phyloP scores from a whole-genome alignment of 2,113 vertebrate species.

The Blennius ocellaris region DNA sequence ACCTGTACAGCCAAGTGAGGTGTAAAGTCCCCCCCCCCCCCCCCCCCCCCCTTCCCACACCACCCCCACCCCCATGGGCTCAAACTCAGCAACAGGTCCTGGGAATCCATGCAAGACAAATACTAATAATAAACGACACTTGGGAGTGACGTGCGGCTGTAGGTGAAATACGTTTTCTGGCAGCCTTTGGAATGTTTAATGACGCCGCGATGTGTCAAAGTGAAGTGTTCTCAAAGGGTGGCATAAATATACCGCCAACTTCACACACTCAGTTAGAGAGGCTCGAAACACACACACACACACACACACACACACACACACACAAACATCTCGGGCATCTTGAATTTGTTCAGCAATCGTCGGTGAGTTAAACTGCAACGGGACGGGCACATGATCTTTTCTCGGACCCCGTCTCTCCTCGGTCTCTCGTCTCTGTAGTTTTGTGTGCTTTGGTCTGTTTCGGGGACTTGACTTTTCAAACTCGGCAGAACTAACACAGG shows the following conservation, averaged over 20 bases:
- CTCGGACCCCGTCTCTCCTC: not conserved
- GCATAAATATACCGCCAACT: constrained; percentile 23
- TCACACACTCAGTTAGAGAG: constrained; percentile 18
- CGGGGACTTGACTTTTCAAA: constrained; percentile 23
- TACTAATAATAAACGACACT: constrained; percentile 59
- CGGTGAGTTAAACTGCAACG: not conserved
- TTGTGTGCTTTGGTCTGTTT: constrained; percentile 11
- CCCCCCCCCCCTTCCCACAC: constrained; percentile 5
- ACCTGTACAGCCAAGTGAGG: constrained; percentile 62
- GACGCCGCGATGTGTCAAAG: constrained; percentile 39
- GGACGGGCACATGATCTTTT: not conserved
- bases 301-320: not conserved
- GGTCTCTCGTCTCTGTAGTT: constrained; percentile 7
- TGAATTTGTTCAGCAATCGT: constrained; percentile 1
- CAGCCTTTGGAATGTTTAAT: constrained; percentile 47
- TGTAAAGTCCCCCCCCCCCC: constrained; percentile 62
- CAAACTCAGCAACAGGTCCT: constrained; percentile 60
- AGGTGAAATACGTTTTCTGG: constrained; percentile 11
- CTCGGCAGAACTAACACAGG: constrained; percentile 21
- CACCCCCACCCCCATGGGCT: constrained; percentile 2
- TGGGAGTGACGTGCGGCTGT: constrained; percentile 13
- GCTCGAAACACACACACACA: constrained; percentile 22
- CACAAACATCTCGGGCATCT: not conserved
- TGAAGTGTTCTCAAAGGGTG: constrained; percentile 30
- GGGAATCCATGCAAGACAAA: constrained; percentile 61